phyloP scores from a whole-genome alignment of 2,797 vertebrate genomes.

The Ambastaia sidthimunki region DNA sequence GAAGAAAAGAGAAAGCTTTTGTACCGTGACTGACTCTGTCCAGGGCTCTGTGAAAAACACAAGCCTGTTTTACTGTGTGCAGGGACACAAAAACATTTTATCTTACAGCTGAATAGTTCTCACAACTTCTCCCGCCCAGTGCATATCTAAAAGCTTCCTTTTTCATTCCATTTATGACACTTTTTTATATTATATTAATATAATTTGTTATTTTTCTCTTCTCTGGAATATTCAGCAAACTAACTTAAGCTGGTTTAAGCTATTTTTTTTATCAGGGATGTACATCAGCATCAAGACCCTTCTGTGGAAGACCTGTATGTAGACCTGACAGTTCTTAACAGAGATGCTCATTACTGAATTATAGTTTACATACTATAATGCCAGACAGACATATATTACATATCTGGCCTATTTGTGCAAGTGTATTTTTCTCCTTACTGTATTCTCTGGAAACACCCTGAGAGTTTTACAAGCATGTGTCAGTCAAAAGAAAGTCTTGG shows the following conservation, averaged over 20 bases:
- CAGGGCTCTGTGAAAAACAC: constrained; percentile 71
- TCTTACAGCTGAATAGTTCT: constrained; percentile 71
- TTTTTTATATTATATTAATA: too few species aligned
- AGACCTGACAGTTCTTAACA: not conserved
- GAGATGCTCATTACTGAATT: not conserved
- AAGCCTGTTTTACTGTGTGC: constrained; percentile 71
- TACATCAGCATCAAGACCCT: too few species aligned
- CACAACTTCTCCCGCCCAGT: constrained; percentile 66
- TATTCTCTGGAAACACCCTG: constrained; percentile 45
- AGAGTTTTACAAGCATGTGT: constrained; percentile 61
- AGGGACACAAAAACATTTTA: constrained; percentile 72
- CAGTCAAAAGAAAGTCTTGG: constrained; percentile 62
- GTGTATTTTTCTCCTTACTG: constrained; percentile 45
- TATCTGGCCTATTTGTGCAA: constrained; percentile 38
- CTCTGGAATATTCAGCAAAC: constrained; percentile 62
- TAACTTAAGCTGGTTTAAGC: too few species aligned
- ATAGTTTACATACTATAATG: constrained; percentile 15
- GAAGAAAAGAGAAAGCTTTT: constrained; percentile 49
- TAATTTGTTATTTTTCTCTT: too few species aligned
- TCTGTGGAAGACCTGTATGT: not conserved
- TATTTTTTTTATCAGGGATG: too few species aligned
- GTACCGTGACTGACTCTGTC: constrained; percentile 64
- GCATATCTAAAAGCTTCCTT: constrained; percentile 60
- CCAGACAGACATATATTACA: constrained; percentile 1
- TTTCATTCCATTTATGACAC: constrained; percentile 61